Conservation (phyloP, 2,888 invertebrate genomes). For the Pseudoips prasinana region DNA sequence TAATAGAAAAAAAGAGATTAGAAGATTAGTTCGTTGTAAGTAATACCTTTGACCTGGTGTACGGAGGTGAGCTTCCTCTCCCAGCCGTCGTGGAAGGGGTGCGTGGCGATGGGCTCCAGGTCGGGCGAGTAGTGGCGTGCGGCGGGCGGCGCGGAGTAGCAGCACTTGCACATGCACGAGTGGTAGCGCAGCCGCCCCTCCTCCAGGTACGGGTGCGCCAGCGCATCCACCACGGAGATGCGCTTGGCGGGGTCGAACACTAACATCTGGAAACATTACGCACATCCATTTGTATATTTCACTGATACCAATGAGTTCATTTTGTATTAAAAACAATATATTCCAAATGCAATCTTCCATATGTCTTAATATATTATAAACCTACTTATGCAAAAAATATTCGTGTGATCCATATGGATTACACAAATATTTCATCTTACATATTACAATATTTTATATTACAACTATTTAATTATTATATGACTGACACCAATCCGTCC, state of each 20-base stretch:
- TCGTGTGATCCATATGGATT: no score
- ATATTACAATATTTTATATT: no score
- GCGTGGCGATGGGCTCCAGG: slow-evolving; percentile 95
- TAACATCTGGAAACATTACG: slow-evolving; percentile 90
- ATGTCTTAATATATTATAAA: no score
- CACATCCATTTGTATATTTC: background rate
- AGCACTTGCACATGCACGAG: slow-evolving; percentile 99
- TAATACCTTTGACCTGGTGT: slow-evolving; percentile 98
- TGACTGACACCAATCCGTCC: no score
- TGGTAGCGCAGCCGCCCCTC: slow-evolving; percentile 99
- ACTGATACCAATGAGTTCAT: background rate
- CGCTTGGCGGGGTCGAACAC: slow-evolving; percentile 99
- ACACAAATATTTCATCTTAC: no score
- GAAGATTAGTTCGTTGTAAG: no score
- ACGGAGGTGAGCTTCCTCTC: slow-evolving; percentile 96
- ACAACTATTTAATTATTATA: no score
- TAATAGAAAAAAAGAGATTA: no score
- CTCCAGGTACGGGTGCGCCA: slow-evolving; percentile 98
- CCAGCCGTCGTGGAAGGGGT: slow-evolving; percentile 97
- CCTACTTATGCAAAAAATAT: no score
- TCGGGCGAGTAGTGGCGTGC: slow-evolving; percentile 93
- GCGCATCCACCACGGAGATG: slow-evolving; percentile 96
- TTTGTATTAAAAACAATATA: no score
- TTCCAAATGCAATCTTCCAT: no score
- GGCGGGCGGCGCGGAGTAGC: slow-evolving; percentile 84